phyloP scores from a whole-genome alignment of 2,888 invertebrate species.

The Cryptocephalus moraei region DNA sequence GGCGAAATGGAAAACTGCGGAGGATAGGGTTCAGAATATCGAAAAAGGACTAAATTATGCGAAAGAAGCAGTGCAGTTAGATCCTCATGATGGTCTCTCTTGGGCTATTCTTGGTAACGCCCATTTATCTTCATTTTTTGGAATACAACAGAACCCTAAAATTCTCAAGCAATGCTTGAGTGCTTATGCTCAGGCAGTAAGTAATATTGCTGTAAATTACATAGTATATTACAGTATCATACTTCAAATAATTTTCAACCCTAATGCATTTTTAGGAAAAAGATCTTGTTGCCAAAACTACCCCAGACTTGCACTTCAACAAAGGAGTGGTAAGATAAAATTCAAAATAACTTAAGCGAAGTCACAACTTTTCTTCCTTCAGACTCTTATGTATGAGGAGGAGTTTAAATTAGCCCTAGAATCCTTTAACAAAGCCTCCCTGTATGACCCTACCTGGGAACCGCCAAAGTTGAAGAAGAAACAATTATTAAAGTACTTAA shows the following conservation, averaged over 20 bases:
- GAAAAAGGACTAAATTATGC: constrained; percentile 66
- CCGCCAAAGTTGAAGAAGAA: constrained; percentile 52
- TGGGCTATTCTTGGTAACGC: constrained; percentile 83
- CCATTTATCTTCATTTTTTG: constrained; percentile 71
- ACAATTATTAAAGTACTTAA: constrained; percentile 54
- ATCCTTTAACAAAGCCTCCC: constrained; percentile 55
- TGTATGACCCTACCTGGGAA: constrained; percentile 69
- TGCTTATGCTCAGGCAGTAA: constrained; percentile 72
- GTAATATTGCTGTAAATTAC: constrained; percentile 20
- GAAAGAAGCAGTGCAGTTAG: constrained; percentile 70
- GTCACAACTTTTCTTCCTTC: constrained; percentile 12
- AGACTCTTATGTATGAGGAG: constrained; percentile 74
- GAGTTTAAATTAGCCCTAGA: constrained; percentile 60
- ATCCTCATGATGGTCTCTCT: constrained; percentile 68
- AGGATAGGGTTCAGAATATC: constrained; percentile 50
- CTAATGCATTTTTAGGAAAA: constrained; percentile 44
- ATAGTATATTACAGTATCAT: not conserved
- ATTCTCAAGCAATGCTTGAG: constrained; percentile 63
- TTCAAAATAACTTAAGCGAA: not conserved
- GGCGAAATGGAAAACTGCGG: constrained; percentile 40
- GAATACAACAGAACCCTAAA: constrained; percentile 59
- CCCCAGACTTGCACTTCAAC: constrained; percentile 75
- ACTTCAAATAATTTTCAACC: not conserved
- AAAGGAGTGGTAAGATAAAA: constrained; percentile 60
- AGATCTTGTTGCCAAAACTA: constrained; percentile 58